Conservation (phyloP, 1,140 invertebrate genomes). For the Ruditapes philippinarum region DNA sequence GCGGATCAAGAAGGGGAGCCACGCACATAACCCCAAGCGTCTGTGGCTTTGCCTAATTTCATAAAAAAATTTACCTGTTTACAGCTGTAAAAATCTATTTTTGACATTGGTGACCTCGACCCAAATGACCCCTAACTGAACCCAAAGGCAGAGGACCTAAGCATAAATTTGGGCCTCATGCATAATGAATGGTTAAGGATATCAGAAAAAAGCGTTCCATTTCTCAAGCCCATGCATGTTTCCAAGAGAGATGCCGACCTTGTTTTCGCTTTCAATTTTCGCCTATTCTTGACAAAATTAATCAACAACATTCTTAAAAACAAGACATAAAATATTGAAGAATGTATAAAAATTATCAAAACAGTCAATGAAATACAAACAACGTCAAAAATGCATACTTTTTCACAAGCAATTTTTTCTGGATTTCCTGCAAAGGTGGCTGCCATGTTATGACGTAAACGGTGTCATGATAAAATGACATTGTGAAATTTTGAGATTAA, state of each 20-base stretch:
- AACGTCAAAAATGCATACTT: constrained; percentile 22
- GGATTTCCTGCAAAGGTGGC: constrained; percentile 66
- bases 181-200: too few species aligned
- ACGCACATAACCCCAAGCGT: too few species aligned
- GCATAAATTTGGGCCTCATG: too few species aligned
- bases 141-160: too few species aligned
- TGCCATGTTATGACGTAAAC: constrained; percentile 75
- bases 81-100: too few species aligned
- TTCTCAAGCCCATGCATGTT: constrained; percentile 61
- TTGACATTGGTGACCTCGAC: too few species aligned
- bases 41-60: too few species aligned
- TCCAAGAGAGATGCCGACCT: not conserved
- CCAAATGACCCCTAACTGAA: too few species aligned
- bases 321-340: not conserved
- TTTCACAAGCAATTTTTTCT: constrained; percentile 26
- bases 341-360: not conserved
- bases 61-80: too few species aligned
- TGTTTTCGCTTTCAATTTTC: not conserved
- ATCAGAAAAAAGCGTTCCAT: too few species aligned
- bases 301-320: not conserved
- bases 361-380: not conserved
- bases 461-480: not conserved
- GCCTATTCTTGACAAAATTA: not conserved
- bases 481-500: too few species aligned
- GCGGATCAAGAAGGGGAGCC: too few species aligned